Percentiles rank a stretch among this genome's conserved stretches.
Evolutionary conservation across 2,113 vertebrate genomes (phyloP).

Genomic region (Poeciliopsis retropinna): DNA sequence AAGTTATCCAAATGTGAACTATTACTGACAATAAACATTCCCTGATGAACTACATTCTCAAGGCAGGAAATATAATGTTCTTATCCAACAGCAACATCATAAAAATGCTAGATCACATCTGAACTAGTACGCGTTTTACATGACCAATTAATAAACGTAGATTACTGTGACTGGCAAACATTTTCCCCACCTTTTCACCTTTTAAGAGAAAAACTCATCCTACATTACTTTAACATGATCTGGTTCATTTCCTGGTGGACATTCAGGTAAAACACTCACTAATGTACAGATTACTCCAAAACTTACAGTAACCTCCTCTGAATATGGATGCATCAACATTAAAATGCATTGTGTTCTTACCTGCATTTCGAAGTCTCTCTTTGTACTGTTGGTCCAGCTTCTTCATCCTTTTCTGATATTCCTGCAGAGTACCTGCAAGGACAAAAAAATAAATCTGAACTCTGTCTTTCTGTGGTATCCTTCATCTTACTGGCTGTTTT

Average conservation of each 20-base stretch:
- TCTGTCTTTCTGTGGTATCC: neutral
- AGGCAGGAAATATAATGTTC: too few relatives aligned
- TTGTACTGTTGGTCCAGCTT: constrained; percentile 98
- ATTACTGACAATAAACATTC: too few relatives aligned
- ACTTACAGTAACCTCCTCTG: neutral
- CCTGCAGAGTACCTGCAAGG: constrained; percentile 90
- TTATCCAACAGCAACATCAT: too few relatives aligned
- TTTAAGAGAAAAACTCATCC: too few relatives aligned
- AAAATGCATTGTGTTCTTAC: constrained; percentile 57
- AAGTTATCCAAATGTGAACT: too few relatives aligned
- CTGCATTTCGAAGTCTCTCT: constrained; percentile 95
- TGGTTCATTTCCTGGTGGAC: neutral
- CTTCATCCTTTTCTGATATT: constrained; percentile 99
- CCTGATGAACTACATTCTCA: too few relatives aligned
- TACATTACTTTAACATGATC: too few relatives aligned
- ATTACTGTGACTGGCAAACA: too few relatives aligned
- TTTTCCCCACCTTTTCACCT: too few relatives aligned
- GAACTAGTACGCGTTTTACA: too few relatives aligned
- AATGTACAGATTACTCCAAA: neutral
- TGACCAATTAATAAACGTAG: too few relatives aligned
- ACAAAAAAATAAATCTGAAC: neutral
- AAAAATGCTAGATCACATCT: too few relatives aligned
- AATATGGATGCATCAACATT: neutral
- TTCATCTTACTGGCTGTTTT: neutral
- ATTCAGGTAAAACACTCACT: neutral